phyloP scores from a whole-genome alignment of 2,113 vertebrate genomes.

The Colossoma macropomum region DNA sequence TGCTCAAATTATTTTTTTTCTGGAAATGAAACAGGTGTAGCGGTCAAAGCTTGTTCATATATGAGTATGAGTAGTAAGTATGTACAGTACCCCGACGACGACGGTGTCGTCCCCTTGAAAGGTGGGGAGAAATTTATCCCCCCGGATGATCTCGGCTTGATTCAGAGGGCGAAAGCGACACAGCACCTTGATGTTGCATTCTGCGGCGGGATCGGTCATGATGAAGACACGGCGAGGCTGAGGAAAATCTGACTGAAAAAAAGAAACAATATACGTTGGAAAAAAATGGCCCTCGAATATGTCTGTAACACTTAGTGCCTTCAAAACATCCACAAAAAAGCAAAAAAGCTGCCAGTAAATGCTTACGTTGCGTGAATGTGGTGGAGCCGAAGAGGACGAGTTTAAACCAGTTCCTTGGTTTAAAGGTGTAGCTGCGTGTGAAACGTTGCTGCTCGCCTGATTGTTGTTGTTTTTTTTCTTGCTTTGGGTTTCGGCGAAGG shows the following conservation, averaged over 20 bases:
- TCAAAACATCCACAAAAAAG: not conserved
- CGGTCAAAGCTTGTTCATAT: too few species aligned
- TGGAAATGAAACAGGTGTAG: too few species aligned
- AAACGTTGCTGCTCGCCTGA: not conserved
- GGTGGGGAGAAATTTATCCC: slow-evolving; percentile 90
- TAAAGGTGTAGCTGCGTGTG: not conserved
- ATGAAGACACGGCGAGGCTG: not conserved
- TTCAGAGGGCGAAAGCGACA: slow-evolving; percentile 92
- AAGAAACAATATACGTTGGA: too few species aligned
- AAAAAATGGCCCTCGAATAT: not conserved
- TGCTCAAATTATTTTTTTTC: not conserved
- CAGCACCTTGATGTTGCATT: slow-evolving; percentile 95
- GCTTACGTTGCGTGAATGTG: not conserved
- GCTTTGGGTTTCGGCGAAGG: not conserved
- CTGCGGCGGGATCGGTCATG: slow-evolving; percentile 86
- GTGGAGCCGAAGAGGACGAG: not conserved
- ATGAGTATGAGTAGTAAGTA: too few species aligned
- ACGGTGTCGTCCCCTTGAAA: slow-evolving; percentile 90
- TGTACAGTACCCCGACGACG: slow-evolving; percentile 88
- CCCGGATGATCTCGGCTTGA: slow-evolving; percentile 86
- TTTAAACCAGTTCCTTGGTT: not conserved
- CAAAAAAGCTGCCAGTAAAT: not conserved
- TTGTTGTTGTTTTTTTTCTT: not conserved
- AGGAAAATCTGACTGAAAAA: not conserved
- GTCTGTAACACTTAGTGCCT: not conserved